phyloP scores from a whole-genome alignment of 2,797 vertebrate genomes.

The Rhinogobio ventralis region DNA sequence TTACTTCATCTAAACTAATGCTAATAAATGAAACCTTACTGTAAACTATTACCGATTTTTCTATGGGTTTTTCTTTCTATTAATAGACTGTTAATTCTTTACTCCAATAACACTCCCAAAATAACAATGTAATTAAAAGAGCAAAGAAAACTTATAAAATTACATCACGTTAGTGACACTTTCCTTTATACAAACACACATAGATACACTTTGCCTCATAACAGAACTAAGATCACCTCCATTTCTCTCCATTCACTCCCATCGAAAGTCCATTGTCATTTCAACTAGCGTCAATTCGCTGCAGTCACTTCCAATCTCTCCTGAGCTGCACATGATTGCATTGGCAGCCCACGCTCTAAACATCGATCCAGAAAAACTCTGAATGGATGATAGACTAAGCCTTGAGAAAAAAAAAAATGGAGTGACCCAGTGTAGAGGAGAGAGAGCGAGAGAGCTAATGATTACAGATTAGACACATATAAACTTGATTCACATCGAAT shows the following conservation, averaged over 20 bases:
- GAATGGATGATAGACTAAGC: slow-evolving; percentile 51
- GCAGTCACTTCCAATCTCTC: slow-evolving; percentile 71
- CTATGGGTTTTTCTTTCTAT: not conserved
- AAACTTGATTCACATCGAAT: slow-evolving; percentile 26
- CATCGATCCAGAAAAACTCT: slow-evolving; percentile 66
- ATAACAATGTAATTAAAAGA: not conserved
- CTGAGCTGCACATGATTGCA: slow-evolving; percentile 65
- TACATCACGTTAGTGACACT: not conserved
- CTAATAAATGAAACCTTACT: not conserved
- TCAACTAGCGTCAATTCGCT: slow-evolving; percentile 67
- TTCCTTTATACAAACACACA: not conserved
- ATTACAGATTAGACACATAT: slow-evolving; percentile 40
- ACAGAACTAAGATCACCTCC: slow-evolving; percentile 27
- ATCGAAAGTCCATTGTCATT: slow-evolving; percentile 57
- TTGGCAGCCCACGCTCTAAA: slow-evolving; percentile 69
- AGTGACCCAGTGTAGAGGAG: slow-evolving; percentile 29
- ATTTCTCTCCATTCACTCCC: slow-evolving; percentile 35
- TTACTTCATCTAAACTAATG: not conserved
- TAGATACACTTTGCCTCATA: slow-evolving; percentile 3
- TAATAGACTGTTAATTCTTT: not conserved
- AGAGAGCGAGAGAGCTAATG: slow-evolving; percentile 39
- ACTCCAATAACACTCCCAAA: not conserved
- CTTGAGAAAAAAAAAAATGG: not conserved
- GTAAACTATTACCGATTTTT: not conserved
- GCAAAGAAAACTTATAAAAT: not conserved